Base-by-base conservation (phyloP, 2,888 invertebrate genomes). In the Apocheima hispidaria region DNA sequence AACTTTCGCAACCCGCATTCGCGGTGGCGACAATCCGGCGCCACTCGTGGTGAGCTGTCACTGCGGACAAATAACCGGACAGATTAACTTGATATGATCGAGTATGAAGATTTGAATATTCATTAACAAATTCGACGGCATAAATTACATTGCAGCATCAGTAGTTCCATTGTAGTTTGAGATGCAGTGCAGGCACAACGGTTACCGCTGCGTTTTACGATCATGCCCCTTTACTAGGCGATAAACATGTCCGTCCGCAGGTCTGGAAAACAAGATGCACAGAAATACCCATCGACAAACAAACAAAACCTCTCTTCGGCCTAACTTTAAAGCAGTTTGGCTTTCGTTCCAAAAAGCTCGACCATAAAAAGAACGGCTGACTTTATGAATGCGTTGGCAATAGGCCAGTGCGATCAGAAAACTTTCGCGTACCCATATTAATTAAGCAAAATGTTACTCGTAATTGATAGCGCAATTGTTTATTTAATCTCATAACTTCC, bases 191-290 rank as follows among this genome's bases (percentile, higher is more conserved):
- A 75, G 74, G 72, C 77, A 46, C 73, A 72, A 77, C 78, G 71
- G 74, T 84, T 81, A 82, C 83, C 74, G 77, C 74, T 75, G 69
- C n/a, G 76, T 75, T 90, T 90, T 86, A 89, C 86, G 87, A 84
- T 72, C 78, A 66, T 68, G 70, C 75, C 74, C 77, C 80, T 81
- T 81, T 73, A 78, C 81, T 81, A 81, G 82, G 81, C 84, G 82
- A 88, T 88, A 88, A 89, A 89, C 88, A 88, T 80, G 80, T 81
- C 83, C 72, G 79, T 79, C 82, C 70, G 76, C 71, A 60, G 73
- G 75, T 74, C 78, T 78, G 81, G 81, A 81, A 82, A 86, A 79
- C 83, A 83, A 79, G 79, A 81, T 71, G 73, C 79, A 81, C 85
- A 78, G 75, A 88, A 87, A 89, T 89, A 89, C 70, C 79, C 76